A percentile compares a stretch with the other conserved stretches of the same genome.
These are phyloP conservation scores for Proales similis DNA, from an alignment of 1,140 invertebrate species.

Conservation along the genomic window DNA sequence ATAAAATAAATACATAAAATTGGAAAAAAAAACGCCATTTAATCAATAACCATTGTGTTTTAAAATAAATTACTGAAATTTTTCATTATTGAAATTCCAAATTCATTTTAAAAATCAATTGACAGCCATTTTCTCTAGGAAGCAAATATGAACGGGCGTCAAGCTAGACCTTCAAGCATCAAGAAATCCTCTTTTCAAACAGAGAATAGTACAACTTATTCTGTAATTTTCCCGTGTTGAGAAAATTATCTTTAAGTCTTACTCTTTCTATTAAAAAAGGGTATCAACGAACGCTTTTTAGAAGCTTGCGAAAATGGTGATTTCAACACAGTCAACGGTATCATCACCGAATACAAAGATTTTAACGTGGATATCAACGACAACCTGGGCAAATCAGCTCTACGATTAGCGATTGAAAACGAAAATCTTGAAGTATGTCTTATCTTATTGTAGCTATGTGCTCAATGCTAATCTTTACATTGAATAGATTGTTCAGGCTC, in stretches of 20 bases:
- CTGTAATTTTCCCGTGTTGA: background rate
- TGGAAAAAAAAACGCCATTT: too few relatives aligned
- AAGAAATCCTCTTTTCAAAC: too few relatives aligned
- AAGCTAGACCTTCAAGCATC: too few relatives aligned
- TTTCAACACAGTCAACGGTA: slow-evolving; percentile 41
- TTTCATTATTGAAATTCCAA: too few relatives aligned
- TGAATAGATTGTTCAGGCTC: slow-evolving; percentile 33
- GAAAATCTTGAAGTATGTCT: slow-evolving; percentile 50
- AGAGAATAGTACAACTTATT: too few relatives aligned
- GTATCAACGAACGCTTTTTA: slow-evolving; percentile 35
- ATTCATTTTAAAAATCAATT: too few relatives aligned
- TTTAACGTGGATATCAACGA: slow-evolving; percentile 47
- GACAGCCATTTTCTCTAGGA: too few relatives aligned
- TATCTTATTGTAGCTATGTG: slow-evolving; percentile 39
- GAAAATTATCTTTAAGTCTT: background rate
- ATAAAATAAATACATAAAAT: too few relatives aligned
- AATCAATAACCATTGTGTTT: too few relatives aligned
- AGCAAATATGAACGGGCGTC: too few relatives aligned
- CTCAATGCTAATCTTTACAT: background rate
- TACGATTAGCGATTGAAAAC: slow-evolving; percentile 47
- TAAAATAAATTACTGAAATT: too few relatives aligned
- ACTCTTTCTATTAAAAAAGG: slow-evolving; percentile 1
- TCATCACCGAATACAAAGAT: slow-evolving; percentile 43
- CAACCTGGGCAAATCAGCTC: slow-evolving; percentile 45
- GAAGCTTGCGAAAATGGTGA: slow-evolving; percentile 38